These are phyloP conservation scores for Peromyscus attwateri DNA, from an alignment of 2,797 vertebrate species.

Conservation along the genomic window DNA sequence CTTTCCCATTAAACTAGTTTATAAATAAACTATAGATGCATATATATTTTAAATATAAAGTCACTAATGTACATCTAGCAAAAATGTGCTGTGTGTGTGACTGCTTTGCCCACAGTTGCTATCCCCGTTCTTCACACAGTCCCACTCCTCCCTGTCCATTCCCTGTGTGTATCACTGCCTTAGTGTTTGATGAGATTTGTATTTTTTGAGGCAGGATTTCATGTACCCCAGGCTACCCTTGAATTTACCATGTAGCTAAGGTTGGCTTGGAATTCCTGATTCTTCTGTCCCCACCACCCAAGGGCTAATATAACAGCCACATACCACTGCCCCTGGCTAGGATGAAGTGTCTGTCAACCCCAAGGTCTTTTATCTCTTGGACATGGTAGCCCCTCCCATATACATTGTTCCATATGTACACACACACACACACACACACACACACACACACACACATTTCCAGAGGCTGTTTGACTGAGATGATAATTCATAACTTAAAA, in stretches of 20 bases:
- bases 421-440: too few relatives aligned
- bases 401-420: too few relatives aligned
- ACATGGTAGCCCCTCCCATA: neutral
- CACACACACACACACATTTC: neutral
- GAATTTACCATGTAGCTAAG: neutral
- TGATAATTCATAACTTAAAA: constrained; percentile 50
- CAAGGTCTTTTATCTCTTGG: neutral
- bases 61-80: neutral
- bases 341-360: neutral
- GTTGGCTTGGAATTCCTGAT: neutral
- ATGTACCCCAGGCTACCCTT: neutral
- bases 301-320: neutral
- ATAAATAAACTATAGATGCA: neutral
- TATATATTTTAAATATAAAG: neutral
- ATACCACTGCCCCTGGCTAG: neutral
- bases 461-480: constrained; percentile 10
- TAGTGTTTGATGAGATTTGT: neutral
- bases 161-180: neutral
- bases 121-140: neutral
- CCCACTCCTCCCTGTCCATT: neutral
- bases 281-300: neutral
- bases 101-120: neutral
- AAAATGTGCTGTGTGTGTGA: neutral
- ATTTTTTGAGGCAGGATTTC: neutral
- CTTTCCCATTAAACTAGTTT: neutral